Conservation (phyloP, 1,140 invertebrate species). For the Heliconius melpomene region DNA sequence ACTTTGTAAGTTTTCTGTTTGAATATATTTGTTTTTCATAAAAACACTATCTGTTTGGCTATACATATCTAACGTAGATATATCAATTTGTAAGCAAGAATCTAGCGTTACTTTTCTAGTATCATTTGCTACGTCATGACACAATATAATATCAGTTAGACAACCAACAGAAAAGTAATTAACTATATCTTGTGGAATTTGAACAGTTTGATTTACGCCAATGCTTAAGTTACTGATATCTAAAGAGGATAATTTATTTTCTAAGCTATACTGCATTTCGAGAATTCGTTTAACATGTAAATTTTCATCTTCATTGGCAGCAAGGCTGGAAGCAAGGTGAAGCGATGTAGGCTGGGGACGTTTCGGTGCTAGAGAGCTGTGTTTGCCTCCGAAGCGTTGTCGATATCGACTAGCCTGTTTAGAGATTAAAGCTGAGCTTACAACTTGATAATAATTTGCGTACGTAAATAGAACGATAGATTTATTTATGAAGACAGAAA, state of each 20-base stretch:
- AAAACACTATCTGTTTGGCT: constrained; percentile 69
- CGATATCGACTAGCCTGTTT: constrained; percentile 79
- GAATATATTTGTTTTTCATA: constrained; percentile 63
- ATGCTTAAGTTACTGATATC: constrained; percentile 64
- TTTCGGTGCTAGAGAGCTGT: constrained; percentile 60
- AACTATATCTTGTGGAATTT: constrained; percentile 64
- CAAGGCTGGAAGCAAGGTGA: constrained; percentile 54
- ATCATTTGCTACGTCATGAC: constrained; percentile 65
- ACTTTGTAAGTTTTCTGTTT: constrained; percentile 54
- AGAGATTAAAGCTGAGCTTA: constrained; percentile 39
- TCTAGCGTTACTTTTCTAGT: constrained; percentile 70
- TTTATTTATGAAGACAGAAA: constrained; percentile 37
- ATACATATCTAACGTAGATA: constrained; percentile 59
- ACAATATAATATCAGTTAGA: constrained; percentile 73
- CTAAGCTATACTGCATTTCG: constrained; percentile 72
- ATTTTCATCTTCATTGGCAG: constrained; percentile 52
- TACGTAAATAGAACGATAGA: constrained; percentile 20
- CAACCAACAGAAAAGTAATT: constrained; percentile 64
- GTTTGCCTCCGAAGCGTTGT: constrained; percentile 67
- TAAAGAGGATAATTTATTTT: constrained; percentile 68
- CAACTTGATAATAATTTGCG: constrained; percentile 12
- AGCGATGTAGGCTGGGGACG: constrained; percentile 51
- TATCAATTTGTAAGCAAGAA: constrained; percentile 61
- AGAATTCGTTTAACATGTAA: constrained; percentile 64
- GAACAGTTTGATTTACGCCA: constrained; percentile 64